A percentile compares a stretch with the other conserved stretches of the same genome.
These are phyloP conservation scores for Drosophila prostipennis DNA, from an alignment of 2,888 invertebrate species.

Conservation along the genomic window DNA sequence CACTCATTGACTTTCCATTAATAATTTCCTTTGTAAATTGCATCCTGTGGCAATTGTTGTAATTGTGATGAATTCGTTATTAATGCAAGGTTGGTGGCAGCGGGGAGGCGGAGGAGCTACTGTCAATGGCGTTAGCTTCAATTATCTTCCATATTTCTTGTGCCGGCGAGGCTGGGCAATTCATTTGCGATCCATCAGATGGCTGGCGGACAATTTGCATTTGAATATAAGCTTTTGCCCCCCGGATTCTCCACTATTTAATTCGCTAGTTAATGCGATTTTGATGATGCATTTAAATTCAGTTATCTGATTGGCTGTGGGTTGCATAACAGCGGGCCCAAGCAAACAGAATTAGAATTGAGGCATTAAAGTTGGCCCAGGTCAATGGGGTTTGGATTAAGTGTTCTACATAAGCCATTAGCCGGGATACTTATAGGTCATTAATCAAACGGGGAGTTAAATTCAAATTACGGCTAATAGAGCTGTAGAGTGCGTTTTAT, in stretches of 20 bases:
- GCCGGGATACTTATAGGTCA: conserved; percentile 18
- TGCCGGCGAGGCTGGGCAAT: conserved; percentile 33
- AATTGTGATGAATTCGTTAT: conserved; percentile 80
- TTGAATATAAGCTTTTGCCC: conserved; percentile 30
- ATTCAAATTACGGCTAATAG: conserved; percentile 32
- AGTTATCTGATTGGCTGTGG: conserved; percentile 49
- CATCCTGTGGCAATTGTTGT: conserved; percentile 79
- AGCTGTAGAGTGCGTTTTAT: conserved; percentile 12
- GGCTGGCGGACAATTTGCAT: conserved; percentile 52
- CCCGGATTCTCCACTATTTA: conserved; percentile 24
- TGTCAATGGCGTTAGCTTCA: conserved; percentile 67
- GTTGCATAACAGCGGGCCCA: conserved; percentile 17
- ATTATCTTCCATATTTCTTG: conserved; percentile 55
- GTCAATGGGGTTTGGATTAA: conserved; percentile 21
- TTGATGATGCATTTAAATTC: conserved; percentile 63
- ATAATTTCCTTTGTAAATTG: conserved; percentile 79
- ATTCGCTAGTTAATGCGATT: conserved; percentile 55
- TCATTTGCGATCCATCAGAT: conserved; percentile 56
- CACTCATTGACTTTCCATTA: conserved; percentile 83
- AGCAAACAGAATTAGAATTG: not conserved
- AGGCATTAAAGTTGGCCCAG: conserved; percentile 10
- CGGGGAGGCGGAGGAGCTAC: conserved; percentile 33
- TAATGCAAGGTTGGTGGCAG: conserved; percentile 47
- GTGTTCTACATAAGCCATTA: conserved; percentile 27
- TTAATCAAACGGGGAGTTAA: conserved; percentile 19